Conservation (phyloP, 2,113 vertebrate species). For the Centropus unirufus region DNA sequence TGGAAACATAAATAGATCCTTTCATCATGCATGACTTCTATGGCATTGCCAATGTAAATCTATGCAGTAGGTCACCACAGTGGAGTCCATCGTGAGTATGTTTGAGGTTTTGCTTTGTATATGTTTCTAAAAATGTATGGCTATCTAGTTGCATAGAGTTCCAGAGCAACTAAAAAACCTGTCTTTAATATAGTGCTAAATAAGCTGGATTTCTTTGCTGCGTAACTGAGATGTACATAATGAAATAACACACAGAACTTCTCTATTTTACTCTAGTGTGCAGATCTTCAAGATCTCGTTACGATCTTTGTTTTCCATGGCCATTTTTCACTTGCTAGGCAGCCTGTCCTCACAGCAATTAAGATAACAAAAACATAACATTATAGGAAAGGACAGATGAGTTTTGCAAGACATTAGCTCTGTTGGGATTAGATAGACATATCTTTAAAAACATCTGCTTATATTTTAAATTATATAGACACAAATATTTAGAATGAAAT, state of each 20-base stretch:
- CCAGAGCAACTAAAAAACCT: background rate
- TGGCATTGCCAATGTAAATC: conserved; percentile 64
- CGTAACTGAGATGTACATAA: background rate
- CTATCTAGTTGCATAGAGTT: conserved; percentile 1
- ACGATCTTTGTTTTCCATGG: background rate
- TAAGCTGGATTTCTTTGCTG: background rate
- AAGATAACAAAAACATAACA: background rate
- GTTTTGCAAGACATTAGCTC: background rate
- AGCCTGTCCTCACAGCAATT: background rate
- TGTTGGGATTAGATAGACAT: background rate
- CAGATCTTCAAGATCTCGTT: background rate
- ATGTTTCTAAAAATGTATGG: background rate
- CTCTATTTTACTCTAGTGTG: background rate
- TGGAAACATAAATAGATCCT: conserved; percentile 60
- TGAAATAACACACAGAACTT: background rate
- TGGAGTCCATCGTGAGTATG: conserved; percentile 7
- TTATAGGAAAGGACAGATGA: background rate
- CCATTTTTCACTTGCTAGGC: background rate
- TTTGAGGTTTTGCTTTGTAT: conserved; percentile 32
- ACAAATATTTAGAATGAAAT: background rate
- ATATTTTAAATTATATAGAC: background rate
- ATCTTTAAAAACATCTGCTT: background rate
- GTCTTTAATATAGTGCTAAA: background rate
- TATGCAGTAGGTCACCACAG: conserved; percentile 47
- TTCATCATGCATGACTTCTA: conserved; percentile 56